Conservation (phyloP, 2,888 invertebrate genomes). For the Lamproptera curius region DNA sequence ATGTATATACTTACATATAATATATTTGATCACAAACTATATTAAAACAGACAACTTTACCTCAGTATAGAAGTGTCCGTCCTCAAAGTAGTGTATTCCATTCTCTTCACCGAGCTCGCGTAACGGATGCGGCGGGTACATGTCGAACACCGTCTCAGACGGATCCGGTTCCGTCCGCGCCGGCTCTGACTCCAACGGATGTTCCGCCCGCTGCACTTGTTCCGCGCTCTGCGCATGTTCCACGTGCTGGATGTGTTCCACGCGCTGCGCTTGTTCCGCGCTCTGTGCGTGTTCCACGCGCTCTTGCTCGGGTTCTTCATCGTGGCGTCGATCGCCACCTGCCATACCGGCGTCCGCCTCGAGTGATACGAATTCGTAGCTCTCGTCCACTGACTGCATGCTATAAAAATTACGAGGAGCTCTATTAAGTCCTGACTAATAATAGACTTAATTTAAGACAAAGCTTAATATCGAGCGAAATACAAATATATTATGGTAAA, state of each 20-base stretch:
- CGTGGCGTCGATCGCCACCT: slow-evolving; percentile 47
- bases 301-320: slow-evolving; percentile 25
- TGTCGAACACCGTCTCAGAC: slow-evolving; percentile 45
- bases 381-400: slow-evolving; percentile 75
- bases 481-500: too few relatives aligned
- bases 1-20: too few relatives aligned
- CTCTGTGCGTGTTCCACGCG: slow-evolving; percentile 17
- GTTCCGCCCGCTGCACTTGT: slow-evolving; percentile 29
- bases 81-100: slow-evolving; percentile 93
- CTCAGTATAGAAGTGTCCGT: slow-evolving; percentile 96
- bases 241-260: slow-evolving; percentile 23
- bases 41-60: slow-evolving; percentile 54
- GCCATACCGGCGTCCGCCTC: slow-evolving; percentile 55
- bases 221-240: slow-evolving; percentile 9
- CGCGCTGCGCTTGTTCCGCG: slow-evolving; percentile 17
- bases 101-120: slow-evolving; percentile 87
- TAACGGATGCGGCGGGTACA: slow-evolving; percentile 82
- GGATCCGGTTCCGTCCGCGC: slow-evolving; percentile 32
- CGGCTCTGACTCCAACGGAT: slow-evolving; percentile 37
- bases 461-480: too few relatives aligned
- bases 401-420: too few relatives aligned
- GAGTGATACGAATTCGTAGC: slow-evolving; percentile 70
- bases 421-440: too few relatives aligned
- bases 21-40: not conserved
- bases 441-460: too few relatives aligned